phyloP scores from a whole-genome alignment of 2,113 vertebrate species.

The Manacus vitellinus region DNA sequence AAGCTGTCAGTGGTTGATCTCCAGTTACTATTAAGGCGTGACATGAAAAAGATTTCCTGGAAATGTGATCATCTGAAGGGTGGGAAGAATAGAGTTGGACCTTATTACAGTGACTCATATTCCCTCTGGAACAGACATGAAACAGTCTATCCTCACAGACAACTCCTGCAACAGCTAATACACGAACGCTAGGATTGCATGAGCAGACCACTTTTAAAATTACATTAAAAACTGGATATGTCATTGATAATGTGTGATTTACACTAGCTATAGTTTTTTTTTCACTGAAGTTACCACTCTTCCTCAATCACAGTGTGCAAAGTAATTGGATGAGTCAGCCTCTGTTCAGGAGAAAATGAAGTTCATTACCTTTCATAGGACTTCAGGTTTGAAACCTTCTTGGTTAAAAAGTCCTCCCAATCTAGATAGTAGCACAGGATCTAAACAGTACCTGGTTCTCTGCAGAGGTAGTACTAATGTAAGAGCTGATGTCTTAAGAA shows the following conservation, averaged over 20 bases:
- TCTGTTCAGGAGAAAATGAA: background rate
- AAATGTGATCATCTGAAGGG: background rate
- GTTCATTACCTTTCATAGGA: background rate
- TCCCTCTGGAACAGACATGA: background rate
- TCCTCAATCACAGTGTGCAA: rapidly evolving
- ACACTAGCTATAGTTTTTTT: background rate
- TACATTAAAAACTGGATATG: background rate
- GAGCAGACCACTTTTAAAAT: background rate
- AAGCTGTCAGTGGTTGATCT: background rate
- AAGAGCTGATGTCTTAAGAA: background rate
- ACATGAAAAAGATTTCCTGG: background rate
- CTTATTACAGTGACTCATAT: background rate
- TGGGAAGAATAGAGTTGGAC: background rate
- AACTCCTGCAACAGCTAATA: background rate
- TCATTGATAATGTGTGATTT: background rate
- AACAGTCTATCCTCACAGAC: background rate
- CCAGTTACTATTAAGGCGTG: background rate
- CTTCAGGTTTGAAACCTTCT: background rate
- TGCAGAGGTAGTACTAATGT: background rate
- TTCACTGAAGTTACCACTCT: background rate
- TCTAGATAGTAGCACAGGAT: background rate
- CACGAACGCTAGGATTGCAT: rapidly evolving
- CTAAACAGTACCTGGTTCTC: background rate
- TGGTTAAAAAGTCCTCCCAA: background rate
- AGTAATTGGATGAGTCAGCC: background rate